phyloP scores from a whole-genome alignment of 2,888 invertebrate species.

The Clitarchus hookeri region DNA sequence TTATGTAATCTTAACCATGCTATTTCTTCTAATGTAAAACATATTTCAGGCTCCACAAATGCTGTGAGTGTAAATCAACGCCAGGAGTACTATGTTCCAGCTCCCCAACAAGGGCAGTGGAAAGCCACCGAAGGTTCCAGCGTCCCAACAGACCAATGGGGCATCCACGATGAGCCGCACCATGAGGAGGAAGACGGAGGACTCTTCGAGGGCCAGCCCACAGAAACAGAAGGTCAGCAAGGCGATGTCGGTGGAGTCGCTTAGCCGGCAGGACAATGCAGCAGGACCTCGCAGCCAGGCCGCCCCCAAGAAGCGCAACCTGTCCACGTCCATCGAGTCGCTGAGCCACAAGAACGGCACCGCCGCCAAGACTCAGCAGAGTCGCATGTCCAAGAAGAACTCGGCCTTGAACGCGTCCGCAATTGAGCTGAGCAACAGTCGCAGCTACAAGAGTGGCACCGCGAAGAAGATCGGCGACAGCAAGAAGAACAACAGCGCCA shows the following conservation, averaged over 20 bases:
- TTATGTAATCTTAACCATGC: too few relatives aligned
- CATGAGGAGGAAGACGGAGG: slow-evolving; percentile 41
- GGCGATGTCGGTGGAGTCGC: slow-evolving; percentile 34
- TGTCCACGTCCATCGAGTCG: slow-evolving; percentile 35
- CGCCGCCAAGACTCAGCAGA: slow-evolving; percentile 49
- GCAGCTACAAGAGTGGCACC: slow-evolving; percentile 54
- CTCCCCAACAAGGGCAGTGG: slow-evolving; percentile 21
- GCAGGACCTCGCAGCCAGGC: slow-evolving; percentile 19
- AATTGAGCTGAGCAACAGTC: slow-evolving; percentile 44
- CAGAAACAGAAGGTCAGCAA: slow-evolving; percentile 33
- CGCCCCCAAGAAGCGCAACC: slow-evolving; percentile 18
- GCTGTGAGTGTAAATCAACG: too few relatives aligned
- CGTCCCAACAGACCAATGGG: slow-evolving; percentile 46
- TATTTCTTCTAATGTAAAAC: too few relatives aligned
- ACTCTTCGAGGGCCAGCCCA: not conserved
- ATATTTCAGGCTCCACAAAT: too few relatives aligned
- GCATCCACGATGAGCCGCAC: slow-evolving; percentile 54
- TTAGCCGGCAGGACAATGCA: slow-evolving; percentile 30
- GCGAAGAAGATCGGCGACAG: slow-evolving; percentile 34
- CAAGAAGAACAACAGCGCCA: slow-evolving; percentile 40
- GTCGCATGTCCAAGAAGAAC: slow-evolving; percentile 28
- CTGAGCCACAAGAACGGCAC: slow-evolving; percentile 55
- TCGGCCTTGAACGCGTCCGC: slow-evolving; percentile 34
- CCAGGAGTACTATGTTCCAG: not conserved
- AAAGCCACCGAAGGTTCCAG: slow-evolving; percentile 40